Evolutionary conservation across 2,797 vertebrate genomes (phyloP).

Genomic region (Lepus oiostolus): DNA sequence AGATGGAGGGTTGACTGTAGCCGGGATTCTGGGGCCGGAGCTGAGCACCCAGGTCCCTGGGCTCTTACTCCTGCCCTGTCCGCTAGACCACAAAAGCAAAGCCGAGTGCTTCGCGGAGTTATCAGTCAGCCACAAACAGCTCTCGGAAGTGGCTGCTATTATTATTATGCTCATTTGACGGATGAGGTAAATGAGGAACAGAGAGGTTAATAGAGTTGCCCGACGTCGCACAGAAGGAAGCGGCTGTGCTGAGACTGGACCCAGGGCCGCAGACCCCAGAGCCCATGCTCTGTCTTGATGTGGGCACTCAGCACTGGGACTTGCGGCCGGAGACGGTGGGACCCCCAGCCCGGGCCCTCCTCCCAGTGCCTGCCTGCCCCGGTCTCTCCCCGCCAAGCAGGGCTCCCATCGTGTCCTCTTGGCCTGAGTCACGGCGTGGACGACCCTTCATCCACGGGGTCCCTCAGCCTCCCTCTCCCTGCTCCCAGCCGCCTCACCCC

Average conservation of each 20-base stretch:
- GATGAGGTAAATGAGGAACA: not conserved
- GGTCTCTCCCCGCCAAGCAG: rapidly evolving
- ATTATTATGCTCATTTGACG: not conserved
- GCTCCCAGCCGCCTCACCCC: not conserved
- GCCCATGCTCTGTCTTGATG: not conserved
- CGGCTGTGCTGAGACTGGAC: not conserved
- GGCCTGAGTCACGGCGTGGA: not conserved
- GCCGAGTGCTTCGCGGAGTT: not conserved
- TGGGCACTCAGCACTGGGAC: not conserved
- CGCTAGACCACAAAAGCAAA: not conserved
- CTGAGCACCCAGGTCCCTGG: not conserved
- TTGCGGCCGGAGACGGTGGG: too few relatives aligned
- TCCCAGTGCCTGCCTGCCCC: rapidly evolving
- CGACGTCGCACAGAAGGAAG: not conserved
- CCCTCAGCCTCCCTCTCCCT: constrained; percentile 27
- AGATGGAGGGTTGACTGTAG: not conserved
- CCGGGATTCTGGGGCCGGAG: not conserved
- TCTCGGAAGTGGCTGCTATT: not conserved
- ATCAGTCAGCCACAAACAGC: not conserved
- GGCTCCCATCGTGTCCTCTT: not conserved
- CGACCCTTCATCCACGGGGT: not conserved
- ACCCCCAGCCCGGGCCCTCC: not conserved
- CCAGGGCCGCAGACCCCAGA: not conserved
- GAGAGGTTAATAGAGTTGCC: not conserved
- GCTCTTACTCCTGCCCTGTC: too few relatives aligned